A percentile compares a stretch with the other conserved stretches of the same genome.
Conservation (phyloP, 2,797 vertebrate genomes). For the Hemibagrus guttatus region DNA sequence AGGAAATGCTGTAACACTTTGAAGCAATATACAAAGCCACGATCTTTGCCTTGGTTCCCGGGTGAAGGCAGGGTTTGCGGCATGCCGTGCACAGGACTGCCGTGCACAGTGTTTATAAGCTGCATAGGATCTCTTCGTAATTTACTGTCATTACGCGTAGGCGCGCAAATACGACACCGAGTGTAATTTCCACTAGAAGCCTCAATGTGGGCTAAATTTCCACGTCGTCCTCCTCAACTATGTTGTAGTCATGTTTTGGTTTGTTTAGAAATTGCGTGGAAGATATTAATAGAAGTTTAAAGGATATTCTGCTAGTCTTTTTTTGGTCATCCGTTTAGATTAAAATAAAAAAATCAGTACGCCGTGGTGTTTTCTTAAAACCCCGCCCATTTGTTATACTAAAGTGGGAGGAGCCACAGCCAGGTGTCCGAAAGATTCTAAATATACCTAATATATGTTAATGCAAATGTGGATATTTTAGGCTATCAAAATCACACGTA, state of each 20-base stretch:
- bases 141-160: slow-evolving; percentile 49
- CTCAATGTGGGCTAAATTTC: slow-evolving; percentile 46
- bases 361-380: background rate
- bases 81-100: background rate
- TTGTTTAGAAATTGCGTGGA: slow-evolving; percentile 14
- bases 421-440: background rate
- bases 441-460: background rate
- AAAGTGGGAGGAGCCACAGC: background rate
- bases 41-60: background rate
- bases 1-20: background rate
- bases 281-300: background rate
- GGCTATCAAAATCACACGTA: background rate
- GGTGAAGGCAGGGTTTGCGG: background rate
- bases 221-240: slow-evolving; percentile 30
- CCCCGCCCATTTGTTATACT: background rate
- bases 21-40: background rate
- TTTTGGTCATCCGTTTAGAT: no score
- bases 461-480: background rate
- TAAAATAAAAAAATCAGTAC: no score
- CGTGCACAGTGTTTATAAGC: background rate
- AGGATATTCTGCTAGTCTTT: background rate
- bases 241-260: background rate
- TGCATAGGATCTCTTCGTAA: slow-evolving; percentile 2
- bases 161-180: slow-evolving; percentile 25
- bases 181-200: slow-evolving; percentile 52